phyloP scores from a whole-genome alignment of 1,140 invertebrate species.

The Meloidogyne floridensis region DNA sequence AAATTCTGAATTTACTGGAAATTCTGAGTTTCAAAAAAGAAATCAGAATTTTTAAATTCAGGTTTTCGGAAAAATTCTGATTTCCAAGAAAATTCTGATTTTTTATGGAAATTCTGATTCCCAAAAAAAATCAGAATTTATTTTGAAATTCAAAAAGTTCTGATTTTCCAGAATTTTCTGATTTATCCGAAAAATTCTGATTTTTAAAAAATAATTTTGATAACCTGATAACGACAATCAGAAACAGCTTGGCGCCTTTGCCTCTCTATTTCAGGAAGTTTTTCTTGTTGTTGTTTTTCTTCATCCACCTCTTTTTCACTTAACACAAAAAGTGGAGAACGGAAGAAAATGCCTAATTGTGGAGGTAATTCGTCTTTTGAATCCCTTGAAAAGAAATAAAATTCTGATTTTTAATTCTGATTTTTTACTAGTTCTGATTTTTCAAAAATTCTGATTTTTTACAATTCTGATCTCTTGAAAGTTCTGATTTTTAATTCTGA shows the following conservation, averaged over 20 bases:
- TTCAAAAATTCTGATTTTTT: not conserved
- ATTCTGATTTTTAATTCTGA: not conserved
- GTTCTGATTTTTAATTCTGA: not conserved
- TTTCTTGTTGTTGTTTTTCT: not conserved
- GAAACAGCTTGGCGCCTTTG: not conserved
- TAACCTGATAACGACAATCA: not conserved
- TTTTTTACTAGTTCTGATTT: not conserved
- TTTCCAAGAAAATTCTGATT: not conserved
- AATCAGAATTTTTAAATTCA: too few species aligned
- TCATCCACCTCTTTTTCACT: not conserved
- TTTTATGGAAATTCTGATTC: too few species aligned
- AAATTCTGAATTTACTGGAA: too few species aligned
- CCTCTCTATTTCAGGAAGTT: not conserved
- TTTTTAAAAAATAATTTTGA: not conserved
- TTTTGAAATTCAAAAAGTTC: too few species aligned
- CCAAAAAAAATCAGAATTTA: too few species aligned
- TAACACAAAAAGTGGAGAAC: constrained; percentile 7
- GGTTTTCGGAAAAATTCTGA: not conserved
- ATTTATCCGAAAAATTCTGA: not conserved
- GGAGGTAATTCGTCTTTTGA: constrained; percentile 28
- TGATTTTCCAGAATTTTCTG: not conserved
- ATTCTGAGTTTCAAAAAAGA: not conserved
- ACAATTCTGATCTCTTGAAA: too few species aligned
- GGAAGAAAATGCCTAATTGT: constrained; percentile 30
- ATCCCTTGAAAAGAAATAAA: constrained; percentile 9